Percentiles rank a stretch among this genome's conserved stretches.
Evolutionary conservation across 2,888 invertebrate genomes (phyloP).

Genomic region (Pandemis heparana): DNA sequence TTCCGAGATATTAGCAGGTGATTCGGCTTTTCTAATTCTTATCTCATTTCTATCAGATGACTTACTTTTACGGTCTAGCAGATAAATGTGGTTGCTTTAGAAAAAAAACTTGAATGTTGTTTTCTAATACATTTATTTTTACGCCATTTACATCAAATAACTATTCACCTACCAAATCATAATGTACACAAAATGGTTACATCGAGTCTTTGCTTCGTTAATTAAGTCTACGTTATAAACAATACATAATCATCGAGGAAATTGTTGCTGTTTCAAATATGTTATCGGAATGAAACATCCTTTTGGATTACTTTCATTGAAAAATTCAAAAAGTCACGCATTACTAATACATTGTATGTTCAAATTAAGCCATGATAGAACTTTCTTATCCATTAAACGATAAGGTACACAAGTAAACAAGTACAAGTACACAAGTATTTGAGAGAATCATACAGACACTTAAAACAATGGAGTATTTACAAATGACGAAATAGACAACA

Average conservation of each 20-base stretch:
- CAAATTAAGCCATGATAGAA: background rate
- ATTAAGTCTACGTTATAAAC: constrained; percentile 33
- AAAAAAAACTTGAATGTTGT: constrained; percentile 41
- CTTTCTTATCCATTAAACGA: background rate
- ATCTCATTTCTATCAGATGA: too few species aligned
- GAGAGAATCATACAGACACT: constrained; percentile 21
- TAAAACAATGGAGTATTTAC: constrained; percentile 61
- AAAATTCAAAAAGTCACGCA: too few species aligned
- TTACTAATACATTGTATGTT: background rate
- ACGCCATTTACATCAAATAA: constrained; percentile 77
- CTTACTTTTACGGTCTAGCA: too few species aligned
- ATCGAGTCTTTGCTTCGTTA: constrained; percentile 55
- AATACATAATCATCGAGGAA: constrained; percentile 2
- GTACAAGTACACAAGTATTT: background rate
- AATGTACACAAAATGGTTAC: constrained; percentile 56
- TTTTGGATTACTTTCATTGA: too few species aligned
- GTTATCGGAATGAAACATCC: background rate
- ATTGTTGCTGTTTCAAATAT: background rate
- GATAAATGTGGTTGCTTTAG: too few species aligned
- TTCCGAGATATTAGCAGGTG: too few species aligned
- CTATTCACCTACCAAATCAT: constrained; percentile 69
- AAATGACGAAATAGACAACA: constrained; percentile 49
- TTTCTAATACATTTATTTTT: constrained; percentile 76
- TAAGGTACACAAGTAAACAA: too few species aligned
- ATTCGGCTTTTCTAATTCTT: too few species aligned